A percentile compares a stretch with the other conserved stretches of the same genome.
Conservation (phyloP, 2,797 vertebrate species). For the Rhynchotus rufescens region DNA sequence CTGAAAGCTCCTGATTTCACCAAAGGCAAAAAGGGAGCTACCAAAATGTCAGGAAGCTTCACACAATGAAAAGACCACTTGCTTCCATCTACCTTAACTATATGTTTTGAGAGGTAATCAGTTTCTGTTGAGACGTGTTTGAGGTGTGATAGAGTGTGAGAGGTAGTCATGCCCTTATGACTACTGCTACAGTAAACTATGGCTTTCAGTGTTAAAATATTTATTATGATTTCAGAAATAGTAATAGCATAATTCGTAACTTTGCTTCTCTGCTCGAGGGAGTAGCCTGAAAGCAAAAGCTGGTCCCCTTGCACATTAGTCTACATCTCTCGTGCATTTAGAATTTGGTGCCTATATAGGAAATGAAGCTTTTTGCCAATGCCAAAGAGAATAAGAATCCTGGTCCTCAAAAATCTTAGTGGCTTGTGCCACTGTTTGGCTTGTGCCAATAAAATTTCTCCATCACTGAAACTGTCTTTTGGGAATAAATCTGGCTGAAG, state of each 20-base stretch:
- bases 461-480: background rate
- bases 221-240: background rate
- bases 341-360: background rate
- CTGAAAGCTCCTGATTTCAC: background rate
- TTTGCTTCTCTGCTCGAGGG: too few relatives aligned
- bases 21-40: background rate
- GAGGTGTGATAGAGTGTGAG: background rate
- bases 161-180: background rate
- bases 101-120: background rate
- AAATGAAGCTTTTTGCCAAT: background rate
- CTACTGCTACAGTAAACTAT: background rate
- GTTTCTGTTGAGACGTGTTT: background rate
- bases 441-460: background rate
- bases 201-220: background rate
- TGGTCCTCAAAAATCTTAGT: background rate
- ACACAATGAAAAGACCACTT: background rate
- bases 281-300: background rate
- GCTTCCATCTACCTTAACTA: background rate
- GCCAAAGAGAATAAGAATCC: background rate
- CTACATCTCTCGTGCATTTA: background rate
- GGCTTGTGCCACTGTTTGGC: background rate
- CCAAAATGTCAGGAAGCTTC: background rate
- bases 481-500: background rate
- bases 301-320: accelerated
- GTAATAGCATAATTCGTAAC: background rate